These are phyloP conservation scores for Drosophila micromelanica DNA, from an alignment of 1,140 invertebrate genomes.

Conservation along the genomic window DNA sequence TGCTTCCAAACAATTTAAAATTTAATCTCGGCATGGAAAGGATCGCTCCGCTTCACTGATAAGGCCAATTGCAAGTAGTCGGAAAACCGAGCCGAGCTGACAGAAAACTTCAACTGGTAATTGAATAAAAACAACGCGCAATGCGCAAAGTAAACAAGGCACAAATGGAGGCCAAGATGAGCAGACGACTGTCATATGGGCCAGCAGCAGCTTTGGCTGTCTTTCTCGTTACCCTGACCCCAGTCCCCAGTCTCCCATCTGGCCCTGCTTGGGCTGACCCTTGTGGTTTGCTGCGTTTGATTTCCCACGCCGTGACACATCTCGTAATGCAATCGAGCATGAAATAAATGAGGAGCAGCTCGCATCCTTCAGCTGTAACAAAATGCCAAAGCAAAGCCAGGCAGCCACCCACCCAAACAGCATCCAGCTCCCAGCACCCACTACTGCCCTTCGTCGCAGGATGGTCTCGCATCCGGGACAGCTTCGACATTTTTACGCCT, in stretches of 20 bases:
- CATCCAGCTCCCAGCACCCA: neutral
- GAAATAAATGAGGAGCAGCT: slow-evolving; percentile 69
- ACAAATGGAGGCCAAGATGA: slow-evolving; percentile 11
- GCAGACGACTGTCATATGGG: slow-evolving; percentile 15
- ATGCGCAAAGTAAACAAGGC: slow-evolving; percentile 60
- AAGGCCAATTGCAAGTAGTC: slow-evolving; percentile 49
- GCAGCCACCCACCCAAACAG: neutral
- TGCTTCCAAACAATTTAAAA: slow-evolving; percentile 81
- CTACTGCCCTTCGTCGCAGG: neutral
- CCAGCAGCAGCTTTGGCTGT: neutral
- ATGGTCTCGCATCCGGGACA: slow-evolving; percentile 16
- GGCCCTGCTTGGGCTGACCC: neutral
- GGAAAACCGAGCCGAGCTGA: slow-evolving; percentile 9
- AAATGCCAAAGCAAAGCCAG: slow-evolving; percentile 2
- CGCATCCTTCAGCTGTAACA: slow-evolving; percentile 10
- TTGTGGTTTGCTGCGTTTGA: slow-evolving; percentile 59
- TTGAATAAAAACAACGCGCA: slow-evolving; percentile 74
- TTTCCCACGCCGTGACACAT: slow-evolving; percentile 67
- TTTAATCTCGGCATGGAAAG: slow-evolving; percentile 56
- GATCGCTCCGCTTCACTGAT: neutral
- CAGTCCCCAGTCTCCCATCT: neutral
- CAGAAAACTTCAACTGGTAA: slow-evolving; percentile 62
- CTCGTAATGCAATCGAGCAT: slow-evolving; percentile 73
- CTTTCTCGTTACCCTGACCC: neutral
- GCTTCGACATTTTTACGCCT: slow-evolving; percentile 71